phyloP scores from a whole-genome alignment of 1,140 invertebrate genomes.

The Drosophila mojavensis region DNA sequence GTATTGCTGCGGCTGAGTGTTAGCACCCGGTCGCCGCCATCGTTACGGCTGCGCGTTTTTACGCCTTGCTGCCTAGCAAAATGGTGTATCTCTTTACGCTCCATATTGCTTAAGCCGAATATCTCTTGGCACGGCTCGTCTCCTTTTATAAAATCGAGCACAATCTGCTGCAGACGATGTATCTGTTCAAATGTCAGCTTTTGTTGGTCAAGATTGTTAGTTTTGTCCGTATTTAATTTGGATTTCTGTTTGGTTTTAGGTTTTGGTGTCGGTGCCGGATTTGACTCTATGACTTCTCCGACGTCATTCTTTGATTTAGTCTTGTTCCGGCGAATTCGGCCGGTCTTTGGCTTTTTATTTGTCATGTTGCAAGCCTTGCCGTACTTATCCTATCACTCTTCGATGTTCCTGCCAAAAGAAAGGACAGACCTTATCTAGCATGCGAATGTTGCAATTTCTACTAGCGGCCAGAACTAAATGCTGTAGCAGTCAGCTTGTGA shows the following conservation, averaged over 20 bases:
- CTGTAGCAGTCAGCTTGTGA: slow-evolving; percentile 12
- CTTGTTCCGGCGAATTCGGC: slow-evolving; percentile 2
- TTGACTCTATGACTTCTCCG: neutral
- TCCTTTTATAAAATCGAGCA: slow-evolving; percentile 50
- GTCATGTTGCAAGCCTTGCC: neutral
- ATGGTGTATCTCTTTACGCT: slow-evolving; percentile 59
- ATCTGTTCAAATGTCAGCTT: slow-evolving; percentile 18
- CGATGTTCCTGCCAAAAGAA: neutral
- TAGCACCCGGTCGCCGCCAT: slow-evolving; percentile 43
- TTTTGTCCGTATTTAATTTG: slow-evolving; percentile 43
- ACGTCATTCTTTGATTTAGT: neutral
- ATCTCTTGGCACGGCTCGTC: slow-evolving; percentile 32
- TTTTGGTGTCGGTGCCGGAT: neutral
- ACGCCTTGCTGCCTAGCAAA: slow-evolving; percentile 55
- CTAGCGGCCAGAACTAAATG: too few species aligned
- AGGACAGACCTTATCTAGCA: too few species aligned
- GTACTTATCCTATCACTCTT: neutral
- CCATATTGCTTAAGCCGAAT: slow-evolving; percentile 25
- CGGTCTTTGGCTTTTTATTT: neutral
- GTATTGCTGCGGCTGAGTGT: slow-evolving; percentile 28
- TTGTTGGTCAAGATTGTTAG: neutral
- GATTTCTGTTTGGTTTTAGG: slow-evolving; percentile 6
- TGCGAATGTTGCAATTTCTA: too few species aligned
- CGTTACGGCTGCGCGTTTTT: slow-evolving; percentile 56
- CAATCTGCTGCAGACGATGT: slow-evolving; percentile 31